These are phyloP conservation scores for Zhengitettix transpicula DNA, from an alignment of 2,888 invertebrate genomes.

Conservation along the genomic window DNA sequence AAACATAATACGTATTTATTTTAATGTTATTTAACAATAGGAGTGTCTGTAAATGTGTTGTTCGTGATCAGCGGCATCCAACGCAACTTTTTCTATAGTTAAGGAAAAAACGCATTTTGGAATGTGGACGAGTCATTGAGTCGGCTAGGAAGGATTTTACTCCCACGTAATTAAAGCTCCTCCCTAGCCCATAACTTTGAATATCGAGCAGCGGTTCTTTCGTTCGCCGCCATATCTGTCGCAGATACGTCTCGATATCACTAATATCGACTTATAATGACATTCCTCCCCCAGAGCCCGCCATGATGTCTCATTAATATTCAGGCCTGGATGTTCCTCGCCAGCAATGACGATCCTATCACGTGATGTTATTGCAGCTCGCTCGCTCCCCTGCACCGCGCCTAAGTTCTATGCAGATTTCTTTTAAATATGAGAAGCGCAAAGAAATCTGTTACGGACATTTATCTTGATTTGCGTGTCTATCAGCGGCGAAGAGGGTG, in stretches of 20 bases:
- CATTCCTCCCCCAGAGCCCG: neutral
- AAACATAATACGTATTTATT: too few relatives aligned
- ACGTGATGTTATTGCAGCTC: neutral
- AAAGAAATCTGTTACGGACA: neutral
- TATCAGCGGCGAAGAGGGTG: neutral
- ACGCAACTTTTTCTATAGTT: too few relatives aligned
- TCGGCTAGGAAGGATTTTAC: neutral
- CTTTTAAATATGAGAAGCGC: neutral
- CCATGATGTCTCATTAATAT: neutral
- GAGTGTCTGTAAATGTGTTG: too few relatives aligned
- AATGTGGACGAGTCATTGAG: too few relatives aligned
- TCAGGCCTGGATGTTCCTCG: neutral
- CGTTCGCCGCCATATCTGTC: neutral
- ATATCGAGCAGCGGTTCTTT: neutral
- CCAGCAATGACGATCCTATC: neutral
- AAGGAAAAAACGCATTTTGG: too few relatives aligned
- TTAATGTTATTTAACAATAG: too few relatives aligned
- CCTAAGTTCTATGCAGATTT: neutral
- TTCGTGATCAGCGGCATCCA: too few relatives aligned
- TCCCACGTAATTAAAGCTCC: neutral
- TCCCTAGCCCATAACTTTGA: neutral
- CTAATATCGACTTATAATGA: neutral
- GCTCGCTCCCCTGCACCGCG: neutral
- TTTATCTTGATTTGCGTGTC: neutral
- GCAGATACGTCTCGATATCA: neutral